A percentile compares a stretch with the other conserved stretches of the same genome.
phyloP scores from a whole-genome alignment of 92 coral and sea anemone species.

The Epizoanthus ramosus region DNA sequence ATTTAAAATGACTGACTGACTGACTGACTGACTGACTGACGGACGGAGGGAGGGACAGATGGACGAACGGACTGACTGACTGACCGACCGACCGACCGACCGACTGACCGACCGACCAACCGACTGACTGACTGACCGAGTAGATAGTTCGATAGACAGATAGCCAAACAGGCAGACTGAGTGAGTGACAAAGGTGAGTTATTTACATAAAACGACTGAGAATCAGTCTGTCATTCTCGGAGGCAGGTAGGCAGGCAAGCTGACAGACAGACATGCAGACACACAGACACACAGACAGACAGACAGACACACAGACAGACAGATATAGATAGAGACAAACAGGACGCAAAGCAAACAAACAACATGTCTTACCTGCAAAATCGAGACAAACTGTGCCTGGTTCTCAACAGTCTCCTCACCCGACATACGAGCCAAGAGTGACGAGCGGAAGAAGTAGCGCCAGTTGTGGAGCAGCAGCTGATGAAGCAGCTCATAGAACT shows the following conservation, averaged over 20 bases:
- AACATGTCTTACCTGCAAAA: constrained; percentile 76
- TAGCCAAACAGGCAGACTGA: too few species aligned
- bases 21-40: background rate
- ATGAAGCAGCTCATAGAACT: constrained; percentile 91
- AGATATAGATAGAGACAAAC: background rate
- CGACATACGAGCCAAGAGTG: constrained; percentile 73
- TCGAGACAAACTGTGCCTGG: constrained; percentile 88
- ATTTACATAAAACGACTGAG: too few species aligned
- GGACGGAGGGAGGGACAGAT: background rate
- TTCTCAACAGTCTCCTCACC: constrained; percentile 89
- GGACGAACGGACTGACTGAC: background rate
- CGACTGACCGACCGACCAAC: too few species aligned
- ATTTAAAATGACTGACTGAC: background rate
- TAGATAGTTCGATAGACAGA: too few species aligned
- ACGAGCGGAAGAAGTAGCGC: constrained; percentile 95
- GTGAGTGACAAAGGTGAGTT: too few species aligned
- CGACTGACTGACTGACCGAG: too few species aligned
- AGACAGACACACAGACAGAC: background rate
- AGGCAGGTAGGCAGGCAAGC: background rate
- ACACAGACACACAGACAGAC: background rate
- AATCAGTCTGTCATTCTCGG: too few species aligned
- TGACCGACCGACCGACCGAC: background rate
- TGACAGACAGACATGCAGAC: background rate
- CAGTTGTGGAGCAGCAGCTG: constrained; percentile 94
- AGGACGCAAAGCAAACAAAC: background rate